Base-by-base conservation (phyloP, 2,888 invertebrate genomes). In the Papilio demoleus region DNA sequence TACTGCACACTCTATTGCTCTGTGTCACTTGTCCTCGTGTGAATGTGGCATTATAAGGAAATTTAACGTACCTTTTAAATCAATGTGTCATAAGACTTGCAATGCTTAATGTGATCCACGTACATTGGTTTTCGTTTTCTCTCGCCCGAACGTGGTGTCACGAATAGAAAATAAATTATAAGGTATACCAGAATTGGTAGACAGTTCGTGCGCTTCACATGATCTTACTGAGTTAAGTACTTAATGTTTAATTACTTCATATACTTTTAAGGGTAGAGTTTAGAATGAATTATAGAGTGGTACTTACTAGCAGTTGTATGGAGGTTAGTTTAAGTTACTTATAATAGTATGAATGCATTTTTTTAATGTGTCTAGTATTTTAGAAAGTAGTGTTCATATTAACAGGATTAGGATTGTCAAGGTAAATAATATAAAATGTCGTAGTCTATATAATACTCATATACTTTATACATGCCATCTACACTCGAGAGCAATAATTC, bases 161-260 rank as follows among this genome's bases (percentile, higher is more conserved):
- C 59, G 64, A 68, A 50, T 68, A 38, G 68, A 60, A 50, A 68
- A 64, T 68, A 64, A 64, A 68, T 68, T 60, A 60, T 40, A 34
- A 53, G 59, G 64, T 68, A 47, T 40, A 59, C 24, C 31, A 31
- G 19, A 65, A 53, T 64, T 65, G 19, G 47, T 42, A 19, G 50
- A 27, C 42, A 60, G 17, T 40, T 64, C 63, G 59, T 65, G 40
- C 22, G 47, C 40, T 22, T 12, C 22, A 40, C 31, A 63, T 22
- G 50, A 40, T 22, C 50, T 36, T 14, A 19, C 34, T 36, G 45
- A 47, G 27, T 63, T 42, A 14, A 36, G 58, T n/a, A n/a, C n/a
- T n/a, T n/a, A n/a, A n/a, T n/a, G n/a, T n/a, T n/a, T n/a, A n/a
- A n/a, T n/a, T n/a, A n/a, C n/a, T n/a, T n/a, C n/a, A n/a, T n/a